Conservation (phyloP, 2,888 invertebrate genomes). For the Hetaerina titia region DNA sequence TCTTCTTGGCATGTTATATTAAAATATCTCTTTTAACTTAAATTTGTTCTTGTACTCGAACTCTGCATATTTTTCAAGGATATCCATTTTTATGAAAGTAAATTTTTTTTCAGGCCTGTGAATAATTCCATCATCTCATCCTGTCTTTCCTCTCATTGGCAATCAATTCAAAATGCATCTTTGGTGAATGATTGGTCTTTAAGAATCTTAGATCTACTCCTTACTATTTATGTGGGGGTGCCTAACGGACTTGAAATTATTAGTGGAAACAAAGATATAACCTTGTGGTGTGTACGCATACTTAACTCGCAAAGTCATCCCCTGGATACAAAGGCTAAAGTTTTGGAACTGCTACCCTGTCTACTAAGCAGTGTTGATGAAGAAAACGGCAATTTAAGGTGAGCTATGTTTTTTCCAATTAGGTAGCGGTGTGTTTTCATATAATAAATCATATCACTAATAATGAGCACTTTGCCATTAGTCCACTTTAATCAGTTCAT, state of each 20-base stretch:
- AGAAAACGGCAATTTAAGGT: conserved; percentile 70
- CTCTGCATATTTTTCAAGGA: too few relatives aligned
- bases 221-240: not conserved
- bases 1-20: too few relatives aligned
- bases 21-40: too few relatives aligned
- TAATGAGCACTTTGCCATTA: too few relatives aligned
- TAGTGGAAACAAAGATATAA: not conserved
- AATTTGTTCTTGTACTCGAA: too few relatives aligned
- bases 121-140: not conserved
- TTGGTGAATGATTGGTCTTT: not conserved
- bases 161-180: not conserved
- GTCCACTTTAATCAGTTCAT: too few relatives aligned
- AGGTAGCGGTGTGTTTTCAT: too few relatives aligned
- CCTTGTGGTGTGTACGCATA: conserved; percentile 59
- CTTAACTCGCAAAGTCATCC: conserved; percentile 25
- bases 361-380: conserved; percentile 72
- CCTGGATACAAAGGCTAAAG: conserved; percentile 70
- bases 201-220: not conserved
- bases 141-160: not conserved
- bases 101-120: not conserved
- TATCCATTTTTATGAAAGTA: not conserved
- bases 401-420: conserved; percentile 69
- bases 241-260: not conserved
- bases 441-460: too few relatives aligned
- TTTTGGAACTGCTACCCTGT: conserved; percentile 73